Evolutionary conservation across 2,888 invertebrate species (phyloP).

Genomic region (Diogma glabrata): DNA sequence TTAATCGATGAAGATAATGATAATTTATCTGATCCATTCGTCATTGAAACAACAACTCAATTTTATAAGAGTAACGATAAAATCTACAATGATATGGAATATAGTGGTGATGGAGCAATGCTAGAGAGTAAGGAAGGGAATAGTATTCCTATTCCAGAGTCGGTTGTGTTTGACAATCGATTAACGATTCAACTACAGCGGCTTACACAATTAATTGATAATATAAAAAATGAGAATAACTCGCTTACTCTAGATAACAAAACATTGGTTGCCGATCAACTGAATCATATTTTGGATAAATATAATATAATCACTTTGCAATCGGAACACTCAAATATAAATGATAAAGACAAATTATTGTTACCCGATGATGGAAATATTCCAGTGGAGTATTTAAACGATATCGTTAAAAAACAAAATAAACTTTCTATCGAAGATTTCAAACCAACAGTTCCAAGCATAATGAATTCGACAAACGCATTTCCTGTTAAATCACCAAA

Average conservation of each 20-base stretch:
- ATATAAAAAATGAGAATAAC: slow-evolving; percentile 27
- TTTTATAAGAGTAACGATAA: slow-evolving; percentile 12
- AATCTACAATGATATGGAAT: slow-evolving; percentile 24
- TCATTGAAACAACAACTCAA: neutral
- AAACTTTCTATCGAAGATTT: slow-evolving; percentile 8
- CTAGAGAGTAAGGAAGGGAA: slow-evolving; percentile 12
- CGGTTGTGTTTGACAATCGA: slow-evolving; percentile 28
- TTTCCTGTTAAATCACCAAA: slow-evolving; percentile 3
- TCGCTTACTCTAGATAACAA: neutral
- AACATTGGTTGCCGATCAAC: slow-evolving; percentile 30
- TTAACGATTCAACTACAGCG: slow-evolving; percentile 33
- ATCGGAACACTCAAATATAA: slow-evolving; percentile 24
- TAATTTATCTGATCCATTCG: neutral
- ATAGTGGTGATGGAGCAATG: slow-evolving; percentile 29
- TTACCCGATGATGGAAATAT: slow-evolving; percentile 19
- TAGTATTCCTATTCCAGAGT: slow-evolving; percentile 9
- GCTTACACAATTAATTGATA: slow-evolving; percentile 33
- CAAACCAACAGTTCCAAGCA: slow-evolving; percentile 4
- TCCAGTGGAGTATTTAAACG: slow-evolving; percentile 16
- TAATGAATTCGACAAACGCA: neutral
- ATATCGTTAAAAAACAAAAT: slow-evolving; percentile 19
- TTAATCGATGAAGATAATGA: neutral
- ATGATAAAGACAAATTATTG: slow-evolving; percentile 12
- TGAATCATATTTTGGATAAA: slow-evolving; percentile 35
- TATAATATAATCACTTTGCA: slow-evolving; percentile 34